Evolutionary conservation across 1,140 invertebrate genomes (phyloP).

Genomic region (Paraescarpia echinospica): DNA sequence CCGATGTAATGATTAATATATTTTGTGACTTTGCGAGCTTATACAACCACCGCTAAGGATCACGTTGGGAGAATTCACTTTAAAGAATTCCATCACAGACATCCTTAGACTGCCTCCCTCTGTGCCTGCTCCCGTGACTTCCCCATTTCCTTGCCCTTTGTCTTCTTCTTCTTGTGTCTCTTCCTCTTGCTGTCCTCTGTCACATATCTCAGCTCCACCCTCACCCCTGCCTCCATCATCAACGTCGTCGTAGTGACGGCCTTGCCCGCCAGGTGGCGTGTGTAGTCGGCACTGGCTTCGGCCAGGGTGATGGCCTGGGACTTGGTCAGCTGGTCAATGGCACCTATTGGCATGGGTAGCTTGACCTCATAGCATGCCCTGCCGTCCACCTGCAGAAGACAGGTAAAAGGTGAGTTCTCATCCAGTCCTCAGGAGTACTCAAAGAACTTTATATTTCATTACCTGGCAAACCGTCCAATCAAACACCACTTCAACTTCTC

Average conservation of each 20-base stretch:
- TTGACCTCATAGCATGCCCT: slow-evolving; percentile 60
- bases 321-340: slow-evolving; percentile 10
- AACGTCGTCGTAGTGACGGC: neutral
- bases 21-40: no score
- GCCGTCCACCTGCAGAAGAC: slow-evolving; percentile 63
- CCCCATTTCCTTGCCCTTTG: neutral
- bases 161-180: neutral
- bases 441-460: no score
- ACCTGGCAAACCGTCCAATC: neutral
- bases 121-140: neutral
- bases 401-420: slow-evolving; percentile 31
- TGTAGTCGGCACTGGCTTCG: neutral
- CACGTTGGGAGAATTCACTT: neutral
- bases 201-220: slow-evolving; percentile 14
- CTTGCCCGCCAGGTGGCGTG: neutral
- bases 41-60: no score
- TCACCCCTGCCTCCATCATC: neutral
- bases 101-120: neutral
- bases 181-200: slow-evolving; percentile 5
- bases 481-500: slow-evolving; percentile 30
- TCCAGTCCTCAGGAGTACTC: no score
- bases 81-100: neutral
- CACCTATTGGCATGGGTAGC: slow-evolving; percentile 47
- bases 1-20: no score
- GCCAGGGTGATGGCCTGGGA: slow-evolving; percentile 9